Evolutionary conservation across 2,888 invertebrate genomes (phyloP).

Genomic region (Orthosia gracilis): DNA sequence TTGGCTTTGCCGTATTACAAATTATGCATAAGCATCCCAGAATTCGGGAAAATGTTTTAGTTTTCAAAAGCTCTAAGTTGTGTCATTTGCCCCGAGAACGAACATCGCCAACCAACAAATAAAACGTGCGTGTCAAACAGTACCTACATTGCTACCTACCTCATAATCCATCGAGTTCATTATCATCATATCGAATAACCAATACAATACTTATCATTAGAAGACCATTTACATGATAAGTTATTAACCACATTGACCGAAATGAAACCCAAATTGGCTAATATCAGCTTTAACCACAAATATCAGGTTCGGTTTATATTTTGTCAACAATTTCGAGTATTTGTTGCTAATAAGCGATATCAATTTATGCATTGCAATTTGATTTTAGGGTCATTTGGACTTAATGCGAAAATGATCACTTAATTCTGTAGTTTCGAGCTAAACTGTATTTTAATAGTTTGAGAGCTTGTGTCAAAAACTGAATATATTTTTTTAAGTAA

Average conservation of each 20-base stretch:
- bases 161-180: neutral
- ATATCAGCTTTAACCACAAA: conserved; percentile 22
- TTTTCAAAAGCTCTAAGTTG: too few species aligned
- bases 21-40: too few species aligned
- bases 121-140: neutral
- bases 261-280: conserved; percentile 35
- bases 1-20: too few species aligned
- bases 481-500: too few species aligned
- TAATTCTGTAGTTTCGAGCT: neutral
- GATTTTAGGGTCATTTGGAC: conserved; percentile 15
- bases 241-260: conserved; percentile 10
- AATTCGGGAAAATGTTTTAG: too few species aligned
- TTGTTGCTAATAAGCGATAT: conserved; percentile 32
- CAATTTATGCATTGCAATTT: conserved; percentile 40
- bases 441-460: neutral
- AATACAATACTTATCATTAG: conserved; percentile 18
- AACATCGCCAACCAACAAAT: too few species aligned
- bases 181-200: conserved; percentile 14
- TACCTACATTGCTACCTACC: neutral
- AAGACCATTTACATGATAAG: conserved; percentile 30
- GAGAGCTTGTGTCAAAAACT: neutral
- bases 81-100: neutral
- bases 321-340: conserved; percentile 17
- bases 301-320: conserved; percentile 22
- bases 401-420: conserved; percentile 11